These are phyloP conservation scores for Beris chalybata DNA, from an alignment of 2,888 invertebrate genomes.

Conservation along the genomic window DNA sequence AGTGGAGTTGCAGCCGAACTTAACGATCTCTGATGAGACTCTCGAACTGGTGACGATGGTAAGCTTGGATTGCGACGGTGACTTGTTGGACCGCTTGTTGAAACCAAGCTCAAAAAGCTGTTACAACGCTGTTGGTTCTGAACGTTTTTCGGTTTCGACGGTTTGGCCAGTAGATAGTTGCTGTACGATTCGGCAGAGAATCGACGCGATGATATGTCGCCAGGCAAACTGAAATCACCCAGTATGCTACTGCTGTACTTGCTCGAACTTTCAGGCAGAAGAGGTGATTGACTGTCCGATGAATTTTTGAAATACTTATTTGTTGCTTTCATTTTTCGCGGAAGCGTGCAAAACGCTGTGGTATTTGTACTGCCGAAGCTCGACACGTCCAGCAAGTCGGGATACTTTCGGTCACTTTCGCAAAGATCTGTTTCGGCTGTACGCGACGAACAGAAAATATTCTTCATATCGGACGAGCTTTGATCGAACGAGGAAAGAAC, in stretches of 20 bases:
- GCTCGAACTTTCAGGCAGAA: constrained; percentile 65
- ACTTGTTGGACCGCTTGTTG: constrained; percentile 47
- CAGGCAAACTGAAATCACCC: constrained; percentile 65
- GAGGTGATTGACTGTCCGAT: constrained; percentile 74
- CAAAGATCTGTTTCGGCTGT: constrained; percentile 55
- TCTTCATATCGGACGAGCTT: constrained; percentile 12
- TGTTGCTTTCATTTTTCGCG: constrained; percentile 55
- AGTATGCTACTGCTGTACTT: constrained; percentile 71
- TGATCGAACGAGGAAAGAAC: neutral
- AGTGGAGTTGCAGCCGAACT: constrained; percentile 61
- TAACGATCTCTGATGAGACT: constrained; percentile 53
- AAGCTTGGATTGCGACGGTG: constrained; percentile 62
- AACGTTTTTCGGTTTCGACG: constrained; percentile 9
- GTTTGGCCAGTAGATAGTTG: constrained; percentile 46
- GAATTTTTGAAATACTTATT: constrained; percentile 52
- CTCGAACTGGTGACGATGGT: constrained; percentile 66
- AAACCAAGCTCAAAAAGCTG: constrained; percentile 70
- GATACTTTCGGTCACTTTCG: constrained; percentile 50
- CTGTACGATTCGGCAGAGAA: constrained; percentile 59
- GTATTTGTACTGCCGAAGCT: constrained; percentile 44
- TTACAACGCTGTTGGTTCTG: constrained; percentile 61
- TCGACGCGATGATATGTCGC: constrained; percentile 58
- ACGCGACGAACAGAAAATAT: constrained; percentile 50
- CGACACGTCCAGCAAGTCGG: constrained; percentile 53
- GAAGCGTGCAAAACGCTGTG: constrained; percentile 67